Base-by-base conservation (phyloP, 2,888 invertebrate species). In the Onchidella celtica region DNA sequence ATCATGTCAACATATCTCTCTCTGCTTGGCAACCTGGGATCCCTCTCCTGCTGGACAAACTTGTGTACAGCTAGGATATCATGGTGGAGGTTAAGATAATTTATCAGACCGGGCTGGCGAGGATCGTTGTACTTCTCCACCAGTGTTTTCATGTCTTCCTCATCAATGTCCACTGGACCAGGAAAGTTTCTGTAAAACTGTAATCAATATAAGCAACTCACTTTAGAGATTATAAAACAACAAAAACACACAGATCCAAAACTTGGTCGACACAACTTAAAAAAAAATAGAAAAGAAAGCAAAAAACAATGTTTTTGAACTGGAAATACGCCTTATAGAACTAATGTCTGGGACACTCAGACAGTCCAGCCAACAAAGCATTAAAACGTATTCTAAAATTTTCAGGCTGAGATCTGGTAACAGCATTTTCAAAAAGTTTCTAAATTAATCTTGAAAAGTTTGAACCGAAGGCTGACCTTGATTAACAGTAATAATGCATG, bases 131-230 rank as follows among this genome's bases (percentile, higher is more conserved):
- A 93, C 81, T 93, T 93, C 69, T 86, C 85, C 21, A 92, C 89
- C 70, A 93, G 86, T 59, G 92, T 84, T 36, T 87, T 89, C 85
- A 93, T 89, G 63, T 93, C 93, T 38, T 89, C 87, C 79, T 92
- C 92, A 72, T 79, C 89, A 14, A 93, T 89, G 84, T 91, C 91
- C 9, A 91, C 88, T n/a, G 93, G 93, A 4, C 91, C 91, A 55
- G 92, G 92, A 83, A 93, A 92, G 78, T 90, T 92, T 24, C 93
- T 88, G 85, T 92, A 93, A 85, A 93, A 93, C 93, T 93, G 84
- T 36, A 11, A 65, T 14, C 1, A 66, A 9, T 24, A 76, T 38
- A 38, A 34, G 59, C 1, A 61, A 74, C 34, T 29, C 34, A 55
- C 4, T 65, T 40, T n/a, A 21, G 11, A 6, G n/a, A 24, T 6